Evolutionary conservation across 2,888 invertebrate genomes (phyloP).

Genomic region (Tipula lateralis): DNA sequence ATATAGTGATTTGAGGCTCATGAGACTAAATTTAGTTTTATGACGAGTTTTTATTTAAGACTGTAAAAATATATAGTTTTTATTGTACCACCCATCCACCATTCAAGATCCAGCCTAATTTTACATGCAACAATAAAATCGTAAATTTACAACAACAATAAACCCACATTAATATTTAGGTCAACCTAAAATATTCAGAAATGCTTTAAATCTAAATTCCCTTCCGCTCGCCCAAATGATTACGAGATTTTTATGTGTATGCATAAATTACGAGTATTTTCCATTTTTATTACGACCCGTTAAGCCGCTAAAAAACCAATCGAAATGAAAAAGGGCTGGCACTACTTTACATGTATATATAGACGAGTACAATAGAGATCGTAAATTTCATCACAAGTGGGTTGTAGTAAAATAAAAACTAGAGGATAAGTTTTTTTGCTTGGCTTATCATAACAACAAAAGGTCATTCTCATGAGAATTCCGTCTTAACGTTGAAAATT

Average conservation of each 20-base stretch:
- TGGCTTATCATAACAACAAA: neutral
- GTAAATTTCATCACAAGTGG: neutral
- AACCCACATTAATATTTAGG: neutral
- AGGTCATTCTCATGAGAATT: neutral
- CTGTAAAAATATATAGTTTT: neutral
- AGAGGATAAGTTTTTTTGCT: neutral
- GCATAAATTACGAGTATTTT: constrained; percentile 11
- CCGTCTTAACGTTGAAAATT: neutral
- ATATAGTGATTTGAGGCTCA: neutral
- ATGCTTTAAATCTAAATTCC: neutral
- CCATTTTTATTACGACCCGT: neutral
- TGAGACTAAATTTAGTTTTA: neutral
- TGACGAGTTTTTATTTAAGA: neutral
- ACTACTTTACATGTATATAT: neutral
- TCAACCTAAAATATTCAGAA: constrained; percentile 6
- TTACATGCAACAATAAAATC: neutral
- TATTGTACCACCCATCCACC: neutral
- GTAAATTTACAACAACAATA: neutral
- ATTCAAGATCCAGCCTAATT: neutral
- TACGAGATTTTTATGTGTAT: constrained; percentile 9
- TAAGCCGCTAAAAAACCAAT: neutral
- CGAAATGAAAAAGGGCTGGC: neutral
- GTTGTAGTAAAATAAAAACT: neutral
- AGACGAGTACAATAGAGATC: neutral
- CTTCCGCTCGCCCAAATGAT: neutral